A percentile compares a stretch with the other conserved stretches of the same genome.
Evolutionary conservation across 2,888 invertebrate genomes (phyloP).

Genomic region (Drosophila kanekoi): DNA sequence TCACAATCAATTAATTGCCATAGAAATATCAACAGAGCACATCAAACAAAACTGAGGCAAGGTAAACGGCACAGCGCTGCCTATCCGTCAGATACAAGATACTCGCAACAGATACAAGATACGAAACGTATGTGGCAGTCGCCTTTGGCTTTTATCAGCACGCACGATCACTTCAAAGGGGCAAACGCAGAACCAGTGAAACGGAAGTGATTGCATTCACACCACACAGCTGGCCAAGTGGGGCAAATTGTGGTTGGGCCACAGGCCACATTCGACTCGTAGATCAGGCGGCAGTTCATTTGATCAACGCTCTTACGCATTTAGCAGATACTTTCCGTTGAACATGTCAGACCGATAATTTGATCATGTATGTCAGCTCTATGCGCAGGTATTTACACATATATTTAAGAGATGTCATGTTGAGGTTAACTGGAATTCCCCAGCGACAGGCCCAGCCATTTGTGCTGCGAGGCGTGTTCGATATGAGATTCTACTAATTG

Average conservation of each 20-base stretch:
- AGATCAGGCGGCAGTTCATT: constrained; percentile 51
- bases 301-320: constrained; percentile 57
- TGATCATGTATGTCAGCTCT: constrained; percentile 63
- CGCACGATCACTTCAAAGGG: constrained; percentile 79
- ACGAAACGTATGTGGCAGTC: constrained; percentile 35
- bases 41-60: constrained; percentile 63
- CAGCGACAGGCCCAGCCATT: constrained; percentile 7
- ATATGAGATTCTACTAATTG: constrained; percentile 51
- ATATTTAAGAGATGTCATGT: constrained; percentile 43
- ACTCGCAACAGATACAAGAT: constrained; percentile 59
- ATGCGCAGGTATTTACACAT: constrained; percentile 45
- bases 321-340: constrained; percentile 53
- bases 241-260: constrained; percentile 46
- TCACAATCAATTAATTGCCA: constrained; percentile 80
- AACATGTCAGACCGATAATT: constrained; percentile 67
- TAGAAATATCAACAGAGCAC: constrained; percentile 73
- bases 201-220: constrained; percentile 79
- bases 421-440: constrained; percentile 70
- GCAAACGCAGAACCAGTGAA: constrained; percentile 56
- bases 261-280: constrained; percentile 18
- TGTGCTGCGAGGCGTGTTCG: constrained; percentile 30
- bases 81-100: constrained; percentile 69
- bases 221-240: constrained; percentile 55
- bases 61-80: constrained; percentile 62
- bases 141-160: constrained; percentile 73